Percentiles rank a stretch among this genome's conserved stretches.
These are phyloP conservation scores for Pleuronectes platessa DNA, from an alignment of 2,113 vertebrate genomes.

Conservation along the genomic window DNA sequence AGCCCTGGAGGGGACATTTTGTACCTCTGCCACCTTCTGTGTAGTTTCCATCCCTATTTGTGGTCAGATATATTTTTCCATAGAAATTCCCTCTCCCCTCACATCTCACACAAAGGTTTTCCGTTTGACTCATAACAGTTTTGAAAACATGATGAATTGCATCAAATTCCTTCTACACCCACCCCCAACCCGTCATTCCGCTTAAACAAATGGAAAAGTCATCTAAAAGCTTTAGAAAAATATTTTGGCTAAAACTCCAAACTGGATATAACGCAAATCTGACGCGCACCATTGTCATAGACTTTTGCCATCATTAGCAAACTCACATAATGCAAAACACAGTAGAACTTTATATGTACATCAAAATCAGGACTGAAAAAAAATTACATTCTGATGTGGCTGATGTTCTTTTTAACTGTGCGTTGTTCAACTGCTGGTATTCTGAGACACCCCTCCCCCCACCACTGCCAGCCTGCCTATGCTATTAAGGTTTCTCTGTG, in stretches of 20 bases:
- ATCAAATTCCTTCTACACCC: neutral
- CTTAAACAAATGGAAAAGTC: constrained; percentile 43
- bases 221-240: neutral
- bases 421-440: no score
- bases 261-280: constrained; percentile 3
- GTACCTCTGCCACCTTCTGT: neutral
- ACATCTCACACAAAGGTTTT: constrained; percentile 42
- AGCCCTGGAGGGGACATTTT: neutral
- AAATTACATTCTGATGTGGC: no score
- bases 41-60: constrained; percentile 36
- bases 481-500: no score
- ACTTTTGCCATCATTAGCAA: no score
- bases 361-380: neutral
- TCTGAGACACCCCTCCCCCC: no score
- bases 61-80: constrained; percentile 48
- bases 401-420: no score
- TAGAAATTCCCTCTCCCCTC: neutral
- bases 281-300: no score
- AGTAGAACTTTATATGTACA: neutral
- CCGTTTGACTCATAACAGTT: constrained; percentile 35
- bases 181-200: neutral
- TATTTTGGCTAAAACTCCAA: neutral
- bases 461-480: no score
- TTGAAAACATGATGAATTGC: constrained; percentile 27
- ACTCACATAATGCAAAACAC: neutral